A percentile compares a stretch with the other conserved stretches of the same genome.
These are phyloP conservation scores for Pygoscelis adeliae DNA, from an alignment of 2,113 vertebrate genomes.

Conservation along the genomic window DNA sequence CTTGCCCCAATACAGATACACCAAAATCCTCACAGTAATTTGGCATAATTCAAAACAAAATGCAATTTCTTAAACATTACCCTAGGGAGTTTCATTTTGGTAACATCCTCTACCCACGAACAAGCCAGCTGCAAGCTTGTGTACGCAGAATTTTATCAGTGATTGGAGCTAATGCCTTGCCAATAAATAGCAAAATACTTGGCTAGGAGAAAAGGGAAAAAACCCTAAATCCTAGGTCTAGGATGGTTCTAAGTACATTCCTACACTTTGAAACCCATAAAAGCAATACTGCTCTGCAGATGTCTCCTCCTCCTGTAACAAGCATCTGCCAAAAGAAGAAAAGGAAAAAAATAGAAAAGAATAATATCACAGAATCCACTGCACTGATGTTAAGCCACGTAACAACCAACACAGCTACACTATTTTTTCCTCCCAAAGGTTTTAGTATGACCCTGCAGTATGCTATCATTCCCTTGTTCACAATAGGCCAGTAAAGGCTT, in stretches of 20 bases:
- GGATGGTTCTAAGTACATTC: background rate
- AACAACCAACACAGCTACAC: background rate
- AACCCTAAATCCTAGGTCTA: background rate
- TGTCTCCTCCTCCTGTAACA: background rate
- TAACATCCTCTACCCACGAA: background rate
- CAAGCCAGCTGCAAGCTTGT: background rate
- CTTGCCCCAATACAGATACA: background rate
- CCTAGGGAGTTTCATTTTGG: background rate
- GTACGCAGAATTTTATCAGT: background rate
- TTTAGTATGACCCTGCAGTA: background rate
- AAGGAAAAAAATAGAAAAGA: background rate
- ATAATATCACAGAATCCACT: background rate
- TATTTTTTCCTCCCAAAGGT: background rate
- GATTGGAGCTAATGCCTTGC: background rate
- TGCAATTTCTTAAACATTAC: background rate
- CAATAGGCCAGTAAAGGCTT: background rate
- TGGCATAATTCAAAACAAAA: background rate
- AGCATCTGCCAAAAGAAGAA: background rate
- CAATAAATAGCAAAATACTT: background rate
- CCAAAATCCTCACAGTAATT: background rate
- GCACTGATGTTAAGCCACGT: background rate
- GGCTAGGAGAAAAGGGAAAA: background rate
- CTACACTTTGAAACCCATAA: background rate
- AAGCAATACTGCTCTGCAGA: background rate
- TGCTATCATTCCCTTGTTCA: background rate